Evolutionary conservation across 2,113 vertebrate species (phyloP), one percentile per base, ranked within the genome.

Genomic region (Rhipidura dahli): DNA sequence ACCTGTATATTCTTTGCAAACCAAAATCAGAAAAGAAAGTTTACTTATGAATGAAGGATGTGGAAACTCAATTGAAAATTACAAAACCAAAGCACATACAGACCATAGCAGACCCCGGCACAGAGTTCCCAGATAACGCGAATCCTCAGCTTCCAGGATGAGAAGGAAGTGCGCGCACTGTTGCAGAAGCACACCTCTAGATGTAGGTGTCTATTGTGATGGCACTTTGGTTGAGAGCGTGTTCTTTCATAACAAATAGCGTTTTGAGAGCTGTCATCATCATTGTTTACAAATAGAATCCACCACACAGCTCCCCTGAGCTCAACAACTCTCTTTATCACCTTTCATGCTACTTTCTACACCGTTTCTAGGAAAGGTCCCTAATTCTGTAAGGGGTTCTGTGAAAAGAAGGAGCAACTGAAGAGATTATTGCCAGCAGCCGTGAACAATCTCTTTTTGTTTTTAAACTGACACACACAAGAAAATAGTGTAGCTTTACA

Each of bases 41-140:
- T 13, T 28, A 39, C 9, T 15, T 42, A 35, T 16, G 28, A 81
- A 68, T 1, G 16, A 35, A 80, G 50, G 14, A 22, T 1, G 6
- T 11, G 20, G 13, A 78, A 73, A 54, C 24, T 20, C 12, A 21
- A n/a, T 33, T 31, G 40, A 50, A 35, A 85, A 72, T 11, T 37
- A 37, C 40, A 83, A 20, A 66, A 18, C 22, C 10, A 21, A 37
- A 26, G 11, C 49, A 15, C 7, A 26, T 60, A 40, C 28, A 63
- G 45, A 64, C 50, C 50, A 35, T 13, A 51, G 31, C 37, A 81
- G 59, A 35, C 13, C 44, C 66, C 20, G 2, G n/a, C 60, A 61
- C 27, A 8, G 0, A 10, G 54, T 8, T 50, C 31, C 15, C 2
- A 10, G 40, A 23, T 15, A 47, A 33, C 19, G 21, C 0, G 21